These are phyloP conservation scores for Oxyruncus cristatus DNA, from an alignment of 2,113 vertebrate species.

Conservation along the genomic window DNA sequence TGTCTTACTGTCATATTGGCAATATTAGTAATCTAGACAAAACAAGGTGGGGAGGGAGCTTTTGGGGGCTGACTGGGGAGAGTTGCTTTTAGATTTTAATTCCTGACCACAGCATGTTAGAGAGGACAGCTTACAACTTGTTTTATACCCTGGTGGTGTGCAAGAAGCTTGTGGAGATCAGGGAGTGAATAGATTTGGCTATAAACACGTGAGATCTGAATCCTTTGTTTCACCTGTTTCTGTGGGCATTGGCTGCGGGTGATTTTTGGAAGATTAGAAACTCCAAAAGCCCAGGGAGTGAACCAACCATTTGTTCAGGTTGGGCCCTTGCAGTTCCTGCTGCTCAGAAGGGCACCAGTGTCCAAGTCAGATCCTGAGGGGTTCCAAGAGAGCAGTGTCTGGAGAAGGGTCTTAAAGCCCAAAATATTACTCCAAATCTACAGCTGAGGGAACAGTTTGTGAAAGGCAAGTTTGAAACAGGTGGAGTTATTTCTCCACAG, in stretches of 20 bases:
- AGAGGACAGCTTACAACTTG: neutral
- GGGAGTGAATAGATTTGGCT: neutral
- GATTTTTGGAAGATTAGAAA: neutral
- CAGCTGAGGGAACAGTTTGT: neutral
- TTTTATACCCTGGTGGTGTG: neutral
- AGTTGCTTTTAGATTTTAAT: neutral
- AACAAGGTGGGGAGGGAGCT: neutral
- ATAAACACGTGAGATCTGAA: fast-evolving
- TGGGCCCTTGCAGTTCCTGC: neutral
- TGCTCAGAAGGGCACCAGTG: neutral
- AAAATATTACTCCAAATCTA: neutral
- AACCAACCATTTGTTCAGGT: neutral
- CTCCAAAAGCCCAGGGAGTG: neutral
- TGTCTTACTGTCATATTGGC: neutral
- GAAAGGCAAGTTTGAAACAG: neutral
- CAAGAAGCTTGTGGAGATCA: neutral
- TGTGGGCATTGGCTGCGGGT: neutral
- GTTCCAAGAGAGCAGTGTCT: neutral
- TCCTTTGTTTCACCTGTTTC: neutral
- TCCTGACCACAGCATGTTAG: neutral
- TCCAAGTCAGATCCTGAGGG: neutral
- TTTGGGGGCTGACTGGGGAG: neutral
- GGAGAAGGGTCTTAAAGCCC: neutral
- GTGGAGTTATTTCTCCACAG: neutral
- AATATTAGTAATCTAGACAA: fast-evolving